Base-by-base conservation (phyloP, 2,113 vertebrate species). In the Cottus gobio region DNA sequence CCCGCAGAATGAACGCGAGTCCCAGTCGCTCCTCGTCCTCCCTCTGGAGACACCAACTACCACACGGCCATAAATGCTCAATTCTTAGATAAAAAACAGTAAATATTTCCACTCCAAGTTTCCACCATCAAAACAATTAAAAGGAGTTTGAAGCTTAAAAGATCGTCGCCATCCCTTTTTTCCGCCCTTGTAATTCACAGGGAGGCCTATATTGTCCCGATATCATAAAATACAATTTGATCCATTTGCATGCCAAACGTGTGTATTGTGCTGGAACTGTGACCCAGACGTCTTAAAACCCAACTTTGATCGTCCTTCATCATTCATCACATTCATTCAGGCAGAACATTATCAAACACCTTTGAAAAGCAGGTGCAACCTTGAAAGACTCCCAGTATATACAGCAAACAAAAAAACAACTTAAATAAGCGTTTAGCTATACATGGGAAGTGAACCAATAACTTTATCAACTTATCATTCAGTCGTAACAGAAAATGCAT, bases 121-220 rank as follows among this genome's bases (percentile, higher is more conserved):
- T 56, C 61, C 34, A 54, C 65, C 73, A 71, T 68, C 46, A 80
- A 85, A 84, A 67, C 50, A 85, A 87, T 85, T 77, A n/a, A n/a
- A n/a, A n/a, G n/a, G n/a, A n/a, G n/a, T n/a, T n/a, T n/a, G n/a
- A n/a, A n/a, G n/a, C n/a, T n/a, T n/a, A n/a, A n/a, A n/a, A n/a
- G n/a, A n/a, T n/a, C n/a, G n/a, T n/a, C n/a, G n/a, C n/a, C n/a
- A n/a, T n/a, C n/a, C n/a, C n/a, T n/a, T n/a, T n/a, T n/a, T n/a
- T n/a, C n/a, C n/a, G n/a, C n/a, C n/a, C n/a, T n/a, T n/a, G n/a
- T n/a, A n/a, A n/a, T n/a, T n/a, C n/a, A n/a, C n/a, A n/a, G n/a
- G n/a, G n/a, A n/a, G n/a, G n/a, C n/a, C n/a, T n/a, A n/a, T n/a
- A n/a, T n/a, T n/a, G n/a, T 42, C 48, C 15, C 5, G 5, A 31